phyloP scores from a whole-genome alignment of 2,113 vertebrate species.

The Platanista minor region DNA sequence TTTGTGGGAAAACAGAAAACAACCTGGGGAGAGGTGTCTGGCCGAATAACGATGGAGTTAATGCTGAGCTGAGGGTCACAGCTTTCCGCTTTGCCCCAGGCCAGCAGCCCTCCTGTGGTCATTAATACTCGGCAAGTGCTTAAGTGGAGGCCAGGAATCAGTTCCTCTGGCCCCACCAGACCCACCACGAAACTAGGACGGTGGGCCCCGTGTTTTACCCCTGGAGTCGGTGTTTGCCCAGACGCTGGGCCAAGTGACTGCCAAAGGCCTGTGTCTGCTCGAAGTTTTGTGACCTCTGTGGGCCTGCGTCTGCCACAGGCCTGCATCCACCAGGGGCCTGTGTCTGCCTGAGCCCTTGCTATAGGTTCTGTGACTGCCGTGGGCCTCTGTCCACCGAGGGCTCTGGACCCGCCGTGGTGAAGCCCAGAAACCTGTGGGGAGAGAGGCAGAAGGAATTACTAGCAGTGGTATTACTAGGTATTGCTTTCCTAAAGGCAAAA shows the following conservation, averaged over 20 bases:
- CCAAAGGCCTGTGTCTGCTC: background rate
- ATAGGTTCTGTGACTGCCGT: background rate
- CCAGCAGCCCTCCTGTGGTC: background rate
- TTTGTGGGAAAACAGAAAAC: constrained; percentile 18
- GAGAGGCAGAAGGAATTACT: background rate
- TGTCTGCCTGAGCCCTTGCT: background rate
- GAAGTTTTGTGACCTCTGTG: background rate
- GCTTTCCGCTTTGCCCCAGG: constrained; percentile 36
- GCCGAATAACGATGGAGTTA: background rate
- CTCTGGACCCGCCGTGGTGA: background rate
- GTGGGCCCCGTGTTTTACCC: background rate
- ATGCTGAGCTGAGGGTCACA: background rate
- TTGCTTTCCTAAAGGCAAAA: background rate
- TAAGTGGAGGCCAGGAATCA: background rate
- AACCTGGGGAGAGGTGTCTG: background rate
- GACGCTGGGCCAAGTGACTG: background rate
- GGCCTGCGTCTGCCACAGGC: background rate
- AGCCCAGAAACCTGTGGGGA: background rate
- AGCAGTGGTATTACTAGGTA: background rate
- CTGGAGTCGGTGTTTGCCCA: background rate
- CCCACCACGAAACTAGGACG: background rate
- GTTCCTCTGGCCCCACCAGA: background rate
- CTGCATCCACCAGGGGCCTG: background rate
- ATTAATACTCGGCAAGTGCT: background rate
- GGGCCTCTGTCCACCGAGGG: background rate